Evolutionary conservation across 1,140 invertebrate species (phyloP).

Genomic region (Euwallacea similis): DNA sequence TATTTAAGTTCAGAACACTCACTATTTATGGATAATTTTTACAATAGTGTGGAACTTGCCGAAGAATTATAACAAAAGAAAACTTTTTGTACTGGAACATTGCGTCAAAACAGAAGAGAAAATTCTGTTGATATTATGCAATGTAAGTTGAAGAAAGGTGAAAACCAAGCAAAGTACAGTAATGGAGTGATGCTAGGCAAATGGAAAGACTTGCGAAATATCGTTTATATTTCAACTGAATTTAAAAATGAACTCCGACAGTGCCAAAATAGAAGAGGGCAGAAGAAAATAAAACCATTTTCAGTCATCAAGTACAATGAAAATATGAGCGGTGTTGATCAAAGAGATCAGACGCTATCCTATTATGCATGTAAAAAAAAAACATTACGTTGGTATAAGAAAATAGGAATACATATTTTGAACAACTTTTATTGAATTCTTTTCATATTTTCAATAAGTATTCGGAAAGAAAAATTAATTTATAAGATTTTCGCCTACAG

Average conservation of each 20-base stretch:
- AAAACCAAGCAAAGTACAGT: conserved; percentile 44
- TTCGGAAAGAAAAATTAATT: too few species aligned
- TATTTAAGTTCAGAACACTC: conserved; percentile 50
- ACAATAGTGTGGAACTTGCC: conserved; percentile 51
- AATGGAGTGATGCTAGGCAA: conserved; percentile 42
- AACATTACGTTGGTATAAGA: conserved; percentile 28
- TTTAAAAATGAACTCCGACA: conserved; percentile 42
- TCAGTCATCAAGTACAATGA: conserved; percentile 38
- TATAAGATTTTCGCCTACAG: too few species aligned
- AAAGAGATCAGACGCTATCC: conserved; percentile 24
- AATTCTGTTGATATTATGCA: background rate
- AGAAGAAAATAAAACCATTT: conserved; percentile 10
- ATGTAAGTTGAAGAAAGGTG: conserved; percentile 27
- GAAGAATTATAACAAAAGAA: conserved; percentile 46
- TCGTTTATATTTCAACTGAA: conserved; percentile 48
- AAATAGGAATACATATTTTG: too few species aligned
- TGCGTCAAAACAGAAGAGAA: conserved; percentile 41
- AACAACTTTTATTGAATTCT: too few species aligned
- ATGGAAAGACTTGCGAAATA: conserved; percentile 50
- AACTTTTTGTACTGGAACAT: conserved; percentile 50
- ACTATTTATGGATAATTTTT: conserved; percentile 55
- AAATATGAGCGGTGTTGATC: conserved; percentile 23
- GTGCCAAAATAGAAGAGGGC: background rate
- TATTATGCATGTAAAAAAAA: conserved; percentile 24
- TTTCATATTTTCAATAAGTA: too few species aligned